phyloP scores from a whole-genome alignment of 2,113 vertebrate genomes.

The Spheniscus mendiculus region DNA sequence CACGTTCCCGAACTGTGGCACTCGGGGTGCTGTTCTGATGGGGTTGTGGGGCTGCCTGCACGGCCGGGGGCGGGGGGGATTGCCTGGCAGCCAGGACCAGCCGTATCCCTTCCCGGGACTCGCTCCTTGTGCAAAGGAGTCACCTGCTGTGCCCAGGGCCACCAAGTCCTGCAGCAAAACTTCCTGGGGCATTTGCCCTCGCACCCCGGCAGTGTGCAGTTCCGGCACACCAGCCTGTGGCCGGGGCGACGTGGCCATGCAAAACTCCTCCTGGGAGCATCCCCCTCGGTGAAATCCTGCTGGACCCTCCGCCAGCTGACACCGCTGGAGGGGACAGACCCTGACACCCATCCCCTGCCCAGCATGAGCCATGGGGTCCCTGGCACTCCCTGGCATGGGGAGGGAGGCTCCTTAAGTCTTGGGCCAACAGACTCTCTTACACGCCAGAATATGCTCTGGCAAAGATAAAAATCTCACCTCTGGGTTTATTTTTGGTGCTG shows the following conservation, averaged over 20 bases:
- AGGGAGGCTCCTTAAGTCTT: neutral
- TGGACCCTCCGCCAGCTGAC: neutral
- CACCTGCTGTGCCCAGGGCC: neutral
- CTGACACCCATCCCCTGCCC: accelerated
- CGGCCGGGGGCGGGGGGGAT: accelerated
- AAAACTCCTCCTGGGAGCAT: neutral
- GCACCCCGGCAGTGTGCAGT: neutral
- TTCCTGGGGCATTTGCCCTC: neutral
- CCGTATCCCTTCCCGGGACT: accelerated
- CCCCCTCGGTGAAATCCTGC: neutral
- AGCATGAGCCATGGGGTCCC: accelerated
- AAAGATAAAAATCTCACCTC: neutral
- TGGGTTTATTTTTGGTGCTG: neutral
- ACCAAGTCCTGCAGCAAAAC: neutral
- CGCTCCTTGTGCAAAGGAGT: accelerated
- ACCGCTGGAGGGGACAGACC: neutral
- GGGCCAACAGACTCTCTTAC: neutral
- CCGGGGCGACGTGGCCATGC: accelerated
- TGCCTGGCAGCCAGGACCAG: neutral
- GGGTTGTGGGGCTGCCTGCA: accelerated
- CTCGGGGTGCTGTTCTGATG: neutral
- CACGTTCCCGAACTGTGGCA: accelerated
- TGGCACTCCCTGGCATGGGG: accelerated
- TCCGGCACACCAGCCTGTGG: neutral
- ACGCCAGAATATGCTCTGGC: accelerated